phyloP scores from a whole-genome alignment of 1,140 invertebrate genomes.

The Riptortus pedestris region DNA sequence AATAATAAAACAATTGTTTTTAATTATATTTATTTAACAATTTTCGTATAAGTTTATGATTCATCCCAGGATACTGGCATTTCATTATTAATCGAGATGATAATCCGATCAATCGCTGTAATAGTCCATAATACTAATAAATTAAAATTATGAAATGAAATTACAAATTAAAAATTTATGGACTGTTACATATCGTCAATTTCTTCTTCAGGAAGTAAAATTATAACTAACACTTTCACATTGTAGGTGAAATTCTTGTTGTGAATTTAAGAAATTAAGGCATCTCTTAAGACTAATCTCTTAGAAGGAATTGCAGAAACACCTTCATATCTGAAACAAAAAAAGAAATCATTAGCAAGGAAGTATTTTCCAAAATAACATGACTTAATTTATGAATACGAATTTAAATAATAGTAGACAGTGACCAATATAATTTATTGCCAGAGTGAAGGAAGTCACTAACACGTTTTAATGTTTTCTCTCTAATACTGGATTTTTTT shows the following conservation, averaged over 20 bases:
- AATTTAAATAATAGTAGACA: background rate
- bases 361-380: background rate
- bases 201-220: background rate
- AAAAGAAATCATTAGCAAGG: background rate
- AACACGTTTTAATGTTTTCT: too few species aligned
- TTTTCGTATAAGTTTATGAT: too few species aligned
- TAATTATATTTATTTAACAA: too few species aligned
- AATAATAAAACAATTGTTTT: too few species aligned
- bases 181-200: background rate
- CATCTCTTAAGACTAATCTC: background rate
- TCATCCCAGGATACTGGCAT: too few species aligned
- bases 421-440: background rate
- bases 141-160: too few species aligned
- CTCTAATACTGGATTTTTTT: too few species aligned
- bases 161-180: background rate
- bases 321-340: background rate
- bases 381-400: background rate
- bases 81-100: too few species aligned
- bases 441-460: too few species aligned
- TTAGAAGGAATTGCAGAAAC: background rate
- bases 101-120: too few species aligned
- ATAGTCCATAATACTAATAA: too few species aligned
- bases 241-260: background rate
- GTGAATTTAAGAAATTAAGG: background rate
- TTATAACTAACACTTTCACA: background rate